Base-by-base conservation (phyloP, 2,797 vertebrate species). In the Gallinago solitaria region DNA sequence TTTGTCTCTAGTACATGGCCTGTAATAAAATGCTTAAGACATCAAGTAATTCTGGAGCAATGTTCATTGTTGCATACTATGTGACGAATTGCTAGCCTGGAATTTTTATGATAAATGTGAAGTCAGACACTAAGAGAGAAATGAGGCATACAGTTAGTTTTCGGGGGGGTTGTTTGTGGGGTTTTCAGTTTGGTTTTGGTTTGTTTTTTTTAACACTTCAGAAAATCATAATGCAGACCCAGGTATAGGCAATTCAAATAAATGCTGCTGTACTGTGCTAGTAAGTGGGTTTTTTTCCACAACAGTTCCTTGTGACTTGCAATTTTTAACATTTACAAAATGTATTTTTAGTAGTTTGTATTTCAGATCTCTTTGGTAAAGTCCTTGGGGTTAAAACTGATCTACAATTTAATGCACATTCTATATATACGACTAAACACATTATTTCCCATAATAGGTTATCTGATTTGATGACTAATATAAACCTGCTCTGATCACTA, bases 21-120 rank as follows among this genome's bases (percentile, higher is more conserved):
- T 69, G 41, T 50, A 65, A 70, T 90, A 77, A 94, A 88, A 91
- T 83, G 45, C 94, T 95, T 57, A 79, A 93, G 88, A 90, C 54
- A 88, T 79, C 13, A 65, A 45, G 87, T 90, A 80, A 79, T 59
- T 83, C 37, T 39, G 24, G 15, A 83, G 27, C 24, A 35, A 35
- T 41, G 39, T 27, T 69, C n/a, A 21, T 10, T 81, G 27, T 59
- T 93, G 37, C 32, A 70, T 30, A 35, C 39, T 68, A 93, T 28
- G 37, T 51, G 23, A 77, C 47, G 30, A 71, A 68, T 64, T 4
- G 3, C 21, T 81, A 50, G 16, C 32, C 48, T 60, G 32, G 32
- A 75, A 20, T 33, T 67, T 82, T 67, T 61, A 60, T 76, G n/a
- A 73, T 23, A 94, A 75, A 75, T 48, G 18, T 59, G 30, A 74